Evolutionary conservation across 2,888 invertebrate species (phyloP).

Genomic region (Sicus ferrugineus): DNA sequence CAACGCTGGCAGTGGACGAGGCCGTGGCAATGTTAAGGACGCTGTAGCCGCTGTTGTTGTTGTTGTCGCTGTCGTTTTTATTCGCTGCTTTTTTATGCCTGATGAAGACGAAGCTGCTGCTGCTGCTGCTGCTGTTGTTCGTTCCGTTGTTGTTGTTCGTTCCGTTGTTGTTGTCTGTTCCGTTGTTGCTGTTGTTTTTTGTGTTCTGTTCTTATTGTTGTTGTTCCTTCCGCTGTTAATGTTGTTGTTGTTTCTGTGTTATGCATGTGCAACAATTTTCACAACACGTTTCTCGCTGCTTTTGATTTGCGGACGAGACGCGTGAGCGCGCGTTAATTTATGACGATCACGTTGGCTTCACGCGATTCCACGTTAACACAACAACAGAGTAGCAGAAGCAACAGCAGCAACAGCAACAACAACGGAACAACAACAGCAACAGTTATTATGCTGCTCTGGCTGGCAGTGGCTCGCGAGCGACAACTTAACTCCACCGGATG

Average conservation of each 20-base stretch:
- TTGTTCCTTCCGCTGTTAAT: not conserved
- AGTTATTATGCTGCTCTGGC: not conserved
- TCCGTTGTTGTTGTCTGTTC: not conserved
- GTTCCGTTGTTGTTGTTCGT: not conserved
- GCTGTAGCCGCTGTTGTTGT: not conserved
- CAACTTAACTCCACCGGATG: not conserved
- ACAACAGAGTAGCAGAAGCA: constrained; percentile 5
- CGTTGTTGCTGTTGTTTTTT: not conserved
- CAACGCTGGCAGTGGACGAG: too few relatives aligned
- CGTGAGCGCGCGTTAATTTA: constrained; percentile 31
- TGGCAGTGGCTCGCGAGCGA: not conserved
- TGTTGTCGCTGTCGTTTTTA: not conserved
- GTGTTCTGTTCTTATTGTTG: not conserved
- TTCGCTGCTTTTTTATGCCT: not conserved
- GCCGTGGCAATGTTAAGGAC: too few relatives aligned
- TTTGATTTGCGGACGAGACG: not conserved
- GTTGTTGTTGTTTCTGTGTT: not conserved
- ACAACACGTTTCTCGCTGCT: constrained; percentile 14
- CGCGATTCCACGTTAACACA: constrained; percentile 33
- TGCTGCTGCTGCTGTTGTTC: not conserved
- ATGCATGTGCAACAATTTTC: constrained; percentile 14
- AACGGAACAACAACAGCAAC: not conserved
- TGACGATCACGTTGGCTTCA: constrained; percentile 31
- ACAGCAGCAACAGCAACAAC: constrained; percentile 5
- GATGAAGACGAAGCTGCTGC: not conserved